Percentiles rank a stretch among this genome's conserved stretches.
Evolutionary conservation across 2,797 vertebrate species (phyloP).

Genomic region (Aratinga solstitialis): DNA sequence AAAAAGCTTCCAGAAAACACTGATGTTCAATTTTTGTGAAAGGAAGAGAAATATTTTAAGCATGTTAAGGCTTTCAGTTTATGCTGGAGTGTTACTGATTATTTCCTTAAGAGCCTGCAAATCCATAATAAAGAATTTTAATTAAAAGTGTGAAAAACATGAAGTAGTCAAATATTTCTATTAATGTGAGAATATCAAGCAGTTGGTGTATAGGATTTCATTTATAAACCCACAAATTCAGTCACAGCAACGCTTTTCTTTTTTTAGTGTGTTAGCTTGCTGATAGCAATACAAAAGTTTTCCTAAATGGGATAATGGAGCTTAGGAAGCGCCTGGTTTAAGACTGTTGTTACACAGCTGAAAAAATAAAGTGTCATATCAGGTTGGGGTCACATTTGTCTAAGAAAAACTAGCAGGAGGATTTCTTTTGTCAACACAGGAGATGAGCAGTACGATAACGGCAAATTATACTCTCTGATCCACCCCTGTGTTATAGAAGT

Average conservation of each 20-base stretch:
- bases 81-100: neutral
- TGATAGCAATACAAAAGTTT: neutral
- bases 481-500: slow-evolving; percentile 62
- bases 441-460: slow-evolving; percentile 75
- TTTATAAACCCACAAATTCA: neutral
- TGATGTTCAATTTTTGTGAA: neutral
- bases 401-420: slow-evolving; percentile 77
- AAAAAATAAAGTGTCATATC: slow-evolving; percentile 78
- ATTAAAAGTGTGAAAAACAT: neutral
- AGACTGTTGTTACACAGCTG: slow-evolving; percentile 67
- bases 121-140: neutral
- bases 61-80: neutral
- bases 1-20: neutral
- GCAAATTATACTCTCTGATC: slow-evolving; percentile 74
- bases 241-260: fast-evolving
- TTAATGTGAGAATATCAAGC: neutral
- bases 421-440: slow-evolving; percentile 79
- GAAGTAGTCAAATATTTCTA: neutral
- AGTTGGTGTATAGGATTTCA: neutral
- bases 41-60: neutral
- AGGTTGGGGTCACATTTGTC: slow-evolving; percentile 72
- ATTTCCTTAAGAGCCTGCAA: neutral
- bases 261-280: neutral
- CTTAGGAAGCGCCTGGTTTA: slow-evolving; percentile 65
- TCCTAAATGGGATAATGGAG: neutral